A percentile compares a stretch with the other conserved stretches of the same genome.
Conservation (phyloP, 2,113 vertebrate genomes). For the Hyaena hyaena region DNA sequence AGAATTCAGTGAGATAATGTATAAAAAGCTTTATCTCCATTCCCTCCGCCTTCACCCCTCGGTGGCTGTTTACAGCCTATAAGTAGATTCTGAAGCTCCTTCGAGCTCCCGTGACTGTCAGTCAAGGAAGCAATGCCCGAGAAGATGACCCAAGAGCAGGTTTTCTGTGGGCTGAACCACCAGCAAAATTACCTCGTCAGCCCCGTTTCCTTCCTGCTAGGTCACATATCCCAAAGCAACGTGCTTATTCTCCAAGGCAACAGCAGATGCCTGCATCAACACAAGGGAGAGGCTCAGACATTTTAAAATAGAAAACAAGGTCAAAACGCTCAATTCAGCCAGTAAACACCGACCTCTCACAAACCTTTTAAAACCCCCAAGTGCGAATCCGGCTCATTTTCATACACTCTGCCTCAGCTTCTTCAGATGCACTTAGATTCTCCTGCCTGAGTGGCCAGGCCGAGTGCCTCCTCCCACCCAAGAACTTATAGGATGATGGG, state of each 20-base stretch:
- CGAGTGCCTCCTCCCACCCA: not conserved
- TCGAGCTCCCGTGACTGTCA: not conserved
- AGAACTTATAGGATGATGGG: not conserved
- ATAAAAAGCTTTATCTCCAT: not conserved
- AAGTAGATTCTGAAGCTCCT: not conserved
- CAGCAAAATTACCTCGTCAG: constrained; percentile 12
- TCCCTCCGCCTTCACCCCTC: not conserved
- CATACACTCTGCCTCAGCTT: not conserved
- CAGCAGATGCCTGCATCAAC: constrained; percentile 35
- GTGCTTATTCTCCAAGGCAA: constrained; percentile 64
- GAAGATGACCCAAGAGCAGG: not conserved
- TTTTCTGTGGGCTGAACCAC: constrained; percentile 46
- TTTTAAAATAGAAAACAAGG: constrained; percentile 73
- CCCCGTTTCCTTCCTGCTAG: not conserved
- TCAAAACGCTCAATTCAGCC: constrained; percentile 8
- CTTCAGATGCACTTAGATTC: not conserved
- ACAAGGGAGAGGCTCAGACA: constrained; percentile 19
- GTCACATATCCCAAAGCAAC: constrained; percentile 23
- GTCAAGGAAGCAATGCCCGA: not conserved
- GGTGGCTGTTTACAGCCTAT: not conserved
- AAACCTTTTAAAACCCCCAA: constrained; percentile 17
- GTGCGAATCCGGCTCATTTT: constrained; percentile 12
- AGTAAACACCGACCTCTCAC: constrained; percentile 14
- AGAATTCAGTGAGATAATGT: not conserved
- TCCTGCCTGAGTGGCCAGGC: not conserved